Percentiles rank a stretch among this genome's conserved stretches.
Evolutionary conservation across 2,888 invertebrate species (phyloP).

Genomic region (Cheilosia pagana): DNA sequence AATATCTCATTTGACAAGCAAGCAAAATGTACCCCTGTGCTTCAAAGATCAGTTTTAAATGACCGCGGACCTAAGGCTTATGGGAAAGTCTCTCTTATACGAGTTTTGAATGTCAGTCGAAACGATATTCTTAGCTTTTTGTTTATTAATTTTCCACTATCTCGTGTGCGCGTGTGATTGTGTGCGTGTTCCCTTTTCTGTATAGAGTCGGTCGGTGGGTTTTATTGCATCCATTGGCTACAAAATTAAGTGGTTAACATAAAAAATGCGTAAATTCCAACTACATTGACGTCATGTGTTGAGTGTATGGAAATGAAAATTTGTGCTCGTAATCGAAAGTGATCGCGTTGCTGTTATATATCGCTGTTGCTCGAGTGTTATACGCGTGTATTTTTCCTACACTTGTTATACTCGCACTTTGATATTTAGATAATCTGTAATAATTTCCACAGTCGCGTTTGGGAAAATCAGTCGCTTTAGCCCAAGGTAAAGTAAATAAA

Average conservation of each 20-base stretch:
- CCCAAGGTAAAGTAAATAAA: slow-evolving; percentile 3
- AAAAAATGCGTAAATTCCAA: slow-evolving; percentile 63
- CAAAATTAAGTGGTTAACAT: slow-evolving; percentile 30
- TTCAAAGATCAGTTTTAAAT: slow-evolving; percentile 24
- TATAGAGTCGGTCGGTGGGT: slow-evolving; percentile 21
- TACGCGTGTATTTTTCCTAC: not conserved
- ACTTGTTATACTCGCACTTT: too few species aligned
- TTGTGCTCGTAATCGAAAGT: slow-evolving; percentile 57
- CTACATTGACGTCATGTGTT: slow-evolving; percentile 53
- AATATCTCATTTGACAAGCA: not conserved
- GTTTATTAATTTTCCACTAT: slow-evolving; percentile 56
- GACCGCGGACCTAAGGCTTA: slow-evolving; percentile 4
- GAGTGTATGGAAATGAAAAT: slow-evolving; percentile 36
- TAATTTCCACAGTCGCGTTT: too few species aligned
- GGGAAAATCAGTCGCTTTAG: too few species aligned
- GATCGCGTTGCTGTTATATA: slow-evolving; percentile 29
- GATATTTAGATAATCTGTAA: too few species aligned
- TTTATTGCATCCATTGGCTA: slow-evolving; percentile 46
- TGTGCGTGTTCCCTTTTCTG: slow-evolving; percentile 6
- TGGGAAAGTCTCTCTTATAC: slow-evolving; percentile 1
- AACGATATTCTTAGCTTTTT: slow-evolving; percentile 10
- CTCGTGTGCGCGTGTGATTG: slow-evolving; percentile 16
- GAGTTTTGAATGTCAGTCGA: slow-evolving; percentile 3
- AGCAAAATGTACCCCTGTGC: not conserved
- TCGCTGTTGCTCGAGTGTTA: not conserved